Conservation (phyloP, 2,888 invertebrate genomes). For the Dusona sp. region DNA sequence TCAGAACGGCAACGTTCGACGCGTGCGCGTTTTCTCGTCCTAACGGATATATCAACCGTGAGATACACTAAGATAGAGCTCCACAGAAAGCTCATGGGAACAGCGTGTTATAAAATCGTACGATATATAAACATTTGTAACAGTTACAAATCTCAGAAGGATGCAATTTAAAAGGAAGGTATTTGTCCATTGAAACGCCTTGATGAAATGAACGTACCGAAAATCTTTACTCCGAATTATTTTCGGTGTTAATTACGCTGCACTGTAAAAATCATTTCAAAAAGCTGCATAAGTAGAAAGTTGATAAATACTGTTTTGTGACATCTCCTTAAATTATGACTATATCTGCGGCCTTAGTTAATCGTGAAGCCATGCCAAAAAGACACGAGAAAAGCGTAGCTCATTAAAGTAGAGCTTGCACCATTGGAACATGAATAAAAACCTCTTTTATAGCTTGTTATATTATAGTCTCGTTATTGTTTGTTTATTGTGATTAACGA, state of each 20-base stretch:
- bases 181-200: neutral
- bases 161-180: neutral
- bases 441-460: neutral
- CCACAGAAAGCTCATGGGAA: neutral
- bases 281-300: neutral
- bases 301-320: neutral
- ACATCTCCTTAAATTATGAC: no score
- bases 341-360: neutral
- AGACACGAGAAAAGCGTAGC: neutral
- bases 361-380: neutral
- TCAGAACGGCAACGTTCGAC: slow-evolving; percentile 17
- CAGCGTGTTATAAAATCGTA: neutral
- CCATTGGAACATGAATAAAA: neutral
- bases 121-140: no score
- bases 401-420: neutral
- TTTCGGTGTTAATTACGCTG: neutral
- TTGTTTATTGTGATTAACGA: neutral
- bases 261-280: neutral
- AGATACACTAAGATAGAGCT: neutral
- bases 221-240: neutral
- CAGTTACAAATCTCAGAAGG: no score
- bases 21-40: slow-evolving; percentile 21
- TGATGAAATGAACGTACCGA: neutral
- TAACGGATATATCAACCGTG: neutral
- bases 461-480: neutral